A percentile compares a stretch with the other conserved stretches of the same genome.
phyloP scores from a whole-genome alignment of 23 tunicate genomes.

The Botrylloides violaceus region DNA sequence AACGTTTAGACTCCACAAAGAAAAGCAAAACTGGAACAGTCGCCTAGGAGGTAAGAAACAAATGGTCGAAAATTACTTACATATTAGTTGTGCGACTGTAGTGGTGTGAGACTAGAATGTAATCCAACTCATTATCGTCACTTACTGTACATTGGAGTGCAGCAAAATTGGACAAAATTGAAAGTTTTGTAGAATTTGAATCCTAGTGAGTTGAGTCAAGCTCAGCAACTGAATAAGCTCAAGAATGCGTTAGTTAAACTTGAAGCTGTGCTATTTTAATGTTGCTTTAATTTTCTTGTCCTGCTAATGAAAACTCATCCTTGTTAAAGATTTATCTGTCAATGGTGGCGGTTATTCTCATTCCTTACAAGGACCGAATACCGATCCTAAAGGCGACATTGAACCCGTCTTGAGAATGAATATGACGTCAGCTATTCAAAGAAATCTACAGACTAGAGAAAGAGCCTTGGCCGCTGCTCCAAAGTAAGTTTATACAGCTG shows the following conservation, averaged over 20 bases:
- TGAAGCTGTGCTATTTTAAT: no score
- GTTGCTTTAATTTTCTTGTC: neutral
- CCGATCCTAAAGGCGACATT: constrained; percentile 43
- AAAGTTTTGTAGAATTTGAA: no score
- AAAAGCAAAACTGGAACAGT: constrained; percentile 57
- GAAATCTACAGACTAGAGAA: constrained; percentile 36
- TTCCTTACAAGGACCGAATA: constrained; percentile 34
- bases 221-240: no score
- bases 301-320: neutral
- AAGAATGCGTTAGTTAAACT: no score
- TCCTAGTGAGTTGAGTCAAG: no score
- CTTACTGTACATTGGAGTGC: no score
- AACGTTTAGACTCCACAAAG: constrained; percentile 61
- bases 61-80: no score
- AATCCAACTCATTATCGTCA: no score
- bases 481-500: constrained; percentile 15
- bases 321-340: constrained; percentile 41
- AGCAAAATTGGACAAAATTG: no score
- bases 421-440: constrained; percentile 34
- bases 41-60: constrained; percentile 57
- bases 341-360: constrained; percentile 77
- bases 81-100: no score
- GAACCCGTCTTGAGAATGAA: constrained; percentile 33
- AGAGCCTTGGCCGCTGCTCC: constrained; percentile 12
- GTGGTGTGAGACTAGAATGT: no score